A percentile compares a stretch with the other conserved stretches of the same genome.
phyloP scores from a whole-genome alignment of 2,113 vertebrate genomes.

The Neogale vison region DNA sequence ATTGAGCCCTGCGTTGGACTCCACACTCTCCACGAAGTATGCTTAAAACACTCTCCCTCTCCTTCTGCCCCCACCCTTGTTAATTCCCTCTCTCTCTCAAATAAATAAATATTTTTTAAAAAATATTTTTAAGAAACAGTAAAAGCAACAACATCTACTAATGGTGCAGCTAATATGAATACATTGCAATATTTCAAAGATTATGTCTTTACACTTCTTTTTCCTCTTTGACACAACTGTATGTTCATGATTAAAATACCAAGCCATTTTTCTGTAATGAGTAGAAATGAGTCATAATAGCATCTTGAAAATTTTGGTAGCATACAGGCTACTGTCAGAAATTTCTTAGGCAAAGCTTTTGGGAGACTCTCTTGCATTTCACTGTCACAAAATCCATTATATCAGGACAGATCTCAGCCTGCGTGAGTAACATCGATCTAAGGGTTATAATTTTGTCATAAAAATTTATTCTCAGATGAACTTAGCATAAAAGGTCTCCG shows the following conservation, averaged over 20 bases:
- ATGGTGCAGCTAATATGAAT: conserved; percentile 18
- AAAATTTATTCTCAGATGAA: conserved; percentile 75
- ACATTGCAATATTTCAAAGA: conserved; percentile 47
- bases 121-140: neutral
- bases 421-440: conserved; percentile 61
- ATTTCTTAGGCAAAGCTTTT: conserved; percentile 70
- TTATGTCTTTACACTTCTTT: neutral
- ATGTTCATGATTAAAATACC: conserved; percentile 67
- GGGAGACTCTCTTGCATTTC: conserved; percentile 66
- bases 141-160: conserved; percentile 47
- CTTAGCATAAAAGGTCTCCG: conserved; percentile 75
- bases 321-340: conserved; percentile 72
- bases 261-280: conserved; percentile 70
- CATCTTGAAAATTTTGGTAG: conserved; percentile 61
- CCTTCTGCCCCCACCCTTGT: neutral
- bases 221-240: conserved; percentile 49
- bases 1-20: neutral
- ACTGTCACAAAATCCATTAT: conserved; percentile 77
- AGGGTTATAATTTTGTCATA: conserved; percentile 77
- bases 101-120: neutral
- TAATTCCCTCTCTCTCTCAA: neutral
- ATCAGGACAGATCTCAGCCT: conserved; percentile 66
- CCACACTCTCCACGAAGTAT: neutral
- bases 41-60: neutral
- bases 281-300: conserved; percentile 67